Percentiles rank a stretch among this genome's conserved stretches.
Conservation (phyloP, 1,140 invertebrate species). For the Yoshiicerus persimilis region DNA sequence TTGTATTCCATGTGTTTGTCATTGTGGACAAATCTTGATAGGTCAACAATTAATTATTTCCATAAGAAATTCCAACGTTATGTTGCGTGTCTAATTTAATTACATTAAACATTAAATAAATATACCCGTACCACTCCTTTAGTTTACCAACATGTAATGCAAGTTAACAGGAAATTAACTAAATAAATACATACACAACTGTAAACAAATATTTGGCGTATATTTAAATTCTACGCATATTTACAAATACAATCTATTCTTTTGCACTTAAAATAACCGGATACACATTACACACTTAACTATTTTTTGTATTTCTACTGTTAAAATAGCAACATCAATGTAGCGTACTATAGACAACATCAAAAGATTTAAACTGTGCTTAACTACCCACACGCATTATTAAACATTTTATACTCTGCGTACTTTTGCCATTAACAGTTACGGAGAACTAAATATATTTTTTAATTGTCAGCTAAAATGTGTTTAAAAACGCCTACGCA, state of each 20-base stretch:
- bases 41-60: background rate
- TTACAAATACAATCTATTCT: background rate
- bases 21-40: background rate
- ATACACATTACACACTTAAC: no score
- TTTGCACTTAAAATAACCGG: background rate
- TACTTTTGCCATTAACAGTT: no score
- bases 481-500: no score
- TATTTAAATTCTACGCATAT: background rate
- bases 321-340: no score
- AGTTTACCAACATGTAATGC: background rate
- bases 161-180: background rate
- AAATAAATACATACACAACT: background rate
- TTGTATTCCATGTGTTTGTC: background rate
- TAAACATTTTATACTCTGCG: no score
- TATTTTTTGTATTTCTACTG: no score
- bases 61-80: background rate
- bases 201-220: background rate
- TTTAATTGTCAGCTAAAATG: no score
- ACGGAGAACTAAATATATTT: no score
- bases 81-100: background rate
- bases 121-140: no score
- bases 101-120: background rate
- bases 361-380: no score
- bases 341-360: no score
- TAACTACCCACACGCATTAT: no score